Evolutionary conservation across 2,113 vertebrate species (phyloP).

Genomic region (Pedionomus torquatus): DNA sequence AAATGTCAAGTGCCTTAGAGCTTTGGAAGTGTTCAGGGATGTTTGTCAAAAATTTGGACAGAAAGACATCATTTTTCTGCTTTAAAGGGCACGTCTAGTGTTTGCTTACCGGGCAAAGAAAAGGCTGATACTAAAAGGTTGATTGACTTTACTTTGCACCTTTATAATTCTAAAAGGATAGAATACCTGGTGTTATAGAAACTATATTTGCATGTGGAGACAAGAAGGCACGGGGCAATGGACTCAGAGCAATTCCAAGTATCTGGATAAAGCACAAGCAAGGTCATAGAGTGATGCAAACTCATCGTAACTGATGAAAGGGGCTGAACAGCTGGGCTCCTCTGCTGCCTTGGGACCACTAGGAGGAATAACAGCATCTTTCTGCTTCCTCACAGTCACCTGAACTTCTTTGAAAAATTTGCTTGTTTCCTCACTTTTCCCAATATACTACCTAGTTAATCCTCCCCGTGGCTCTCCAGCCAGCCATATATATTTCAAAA

Average conservation of each 20-base stretch:
- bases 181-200: background rate
- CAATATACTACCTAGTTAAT: background rate
- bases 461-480: background rate
- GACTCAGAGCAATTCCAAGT: background rate
- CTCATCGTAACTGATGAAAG: background rate
- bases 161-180: background rate
- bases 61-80: background rate
- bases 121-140: background rate
- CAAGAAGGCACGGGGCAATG: background rate
- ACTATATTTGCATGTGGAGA: background rate
- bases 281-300: background rate
- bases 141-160: background rate
- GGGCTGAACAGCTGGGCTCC: background rate
- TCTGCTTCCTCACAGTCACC: background rate
- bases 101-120: background rate
- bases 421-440: background rate
- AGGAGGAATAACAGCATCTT: background rate
- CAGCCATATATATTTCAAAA: background rate
- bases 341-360: background rate
- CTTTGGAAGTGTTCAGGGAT: background rate
- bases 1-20: background rate
- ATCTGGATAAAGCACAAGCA: background rate
- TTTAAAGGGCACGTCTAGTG: background rate
- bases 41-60: background rate
- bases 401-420: background rate